These are phyloP conservation scores for Lagocephalus sceleratus DNA, from an alignment of 2,797 vertebrate species.

Conservation along the genomic window DNA sequence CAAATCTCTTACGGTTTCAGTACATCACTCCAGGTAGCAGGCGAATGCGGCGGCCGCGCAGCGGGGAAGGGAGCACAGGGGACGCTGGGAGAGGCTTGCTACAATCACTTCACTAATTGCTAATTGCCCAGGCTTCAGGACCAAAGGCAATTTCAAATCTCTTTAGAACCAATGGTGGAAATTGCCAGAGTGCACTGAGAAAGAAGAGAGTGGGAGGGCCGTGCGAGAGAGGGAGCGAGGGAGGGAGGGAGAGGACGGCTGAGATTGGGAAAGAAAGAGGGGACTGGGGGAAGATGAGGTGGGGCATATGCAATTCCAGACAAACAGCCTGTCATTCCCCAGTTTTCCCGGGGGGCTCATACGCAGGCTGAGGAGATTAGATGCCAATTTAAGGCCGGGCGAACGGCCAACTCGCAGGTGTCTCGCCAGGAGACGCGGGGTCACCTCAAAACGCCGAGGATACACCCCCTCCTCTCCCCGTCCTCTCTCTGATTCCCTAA, in stretches of 20 bases:
- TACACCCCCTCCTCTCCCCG: constrained; percentile 46
- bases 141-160: constrained; percentile 76
- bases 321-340: constrained; percentile 77
- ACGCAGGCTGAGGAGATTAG: constrained; percentile 71
- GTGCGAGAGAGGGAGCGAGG: constrained; percentile 13
- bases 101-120: constrained; percentile 74
- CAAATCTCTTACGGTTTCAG: constrained; percentile 46
- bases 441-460: constrained; percentile 69
- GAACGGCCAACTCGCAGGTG: constrained; percentile 67
- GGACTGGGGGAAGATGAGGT: constrained; percentile 29
- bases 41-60: constrained; percentile 59
- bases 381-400: constrained; percentile 75
- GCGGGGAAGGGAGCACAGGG: constrained; percentile 61
- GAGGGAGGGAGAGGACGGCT: constrained; percentile 7
- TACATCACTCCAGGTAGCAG: constrained; percentile 36
- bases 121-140: constrained; percentile 74
- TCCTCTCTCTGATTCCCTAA: constrained; percentile 48
- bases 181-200: constrained; percentile 67
- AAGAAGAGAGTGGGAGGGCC: constrained; percentile 36
- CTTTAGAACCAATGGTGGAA: constrained; percentile 70
- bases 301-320: constrained; percentile 71
- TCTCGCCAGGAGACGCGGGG: constrained; percentile 65
- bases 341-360: constrained; percentile 61
- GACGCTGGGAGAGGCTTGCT: constrained; percentile 44
- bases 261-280: constrained; percentile 51